phyloP scores from a whole-genome alignment of 1,140 invertebrate genomes.

The Bradynema listronoti region DNA sequence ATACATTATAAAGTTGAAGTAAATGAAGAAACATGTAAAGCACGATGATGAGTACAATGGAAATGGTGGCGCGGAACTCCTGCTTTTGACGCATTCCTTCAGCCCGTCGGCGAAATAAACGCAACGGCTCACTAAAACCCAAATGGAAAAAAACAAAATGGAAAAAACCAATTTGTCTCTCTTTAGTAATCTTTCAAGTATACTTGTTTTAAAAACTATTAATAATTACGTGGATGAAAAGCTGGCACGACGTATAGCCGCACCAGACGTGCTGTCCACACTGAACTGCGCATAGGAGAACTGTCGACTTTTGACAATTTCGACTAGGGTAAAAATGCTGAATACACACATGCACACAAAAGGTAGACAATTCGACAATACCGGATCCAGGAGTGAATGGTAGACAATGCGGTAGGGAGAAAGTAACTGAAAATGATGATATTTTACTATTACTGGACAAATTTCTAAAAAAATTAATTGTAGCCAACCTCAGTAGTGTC shows the following conservation, averaged over 20 bases:
- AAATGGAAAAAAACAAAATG: neutral
- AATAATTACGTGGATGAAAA: constrained; percentile 4
- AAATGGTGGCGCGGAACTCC: constrained; percentile 47
- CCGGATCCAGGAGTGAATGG: constrained; percentile 51
- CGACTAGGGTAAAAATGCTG: constrained; percentile 47
- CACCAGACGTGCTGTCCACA: constrained; percentile 29
- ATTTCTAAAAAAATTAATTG: neutral
- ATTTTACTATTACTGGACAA: neutral
- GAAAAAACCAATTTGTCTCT: neutral
- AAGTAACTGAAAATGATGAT: constrained; percentile 35
- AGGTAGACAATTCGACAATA: constrained; percentile 51
- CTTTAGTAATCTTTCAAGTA: neutral
- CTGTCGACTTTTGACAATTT: constrained; percentile 54
- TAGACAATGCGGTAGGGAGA: constrained; percentile 55
- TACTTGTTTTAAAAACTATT: neutral
- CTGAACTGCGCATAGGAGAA: constrained; percentile 53
- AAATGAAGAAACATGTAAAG: constrained; percentile 54
- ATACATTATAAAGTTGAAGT: constrained; percentile 49
- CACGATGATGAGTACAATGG: constrained; percentile 53
- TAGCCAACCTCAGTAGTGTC: constrained; percentile 49
- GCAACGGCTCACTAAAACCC: constrained; percentile 42
- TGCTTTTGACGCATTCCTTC: constrained; percentile 48
- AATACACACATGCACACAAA: constrained; percentile 55
- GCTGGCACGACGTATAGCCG: constrained; percentile 8
- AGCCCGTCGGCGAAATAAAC: constrained; percentile 29